Evolutionary conservation across 2,888 invertebrate genomes (phyloP).

Genomic region (Andrena minutula): DNA sequence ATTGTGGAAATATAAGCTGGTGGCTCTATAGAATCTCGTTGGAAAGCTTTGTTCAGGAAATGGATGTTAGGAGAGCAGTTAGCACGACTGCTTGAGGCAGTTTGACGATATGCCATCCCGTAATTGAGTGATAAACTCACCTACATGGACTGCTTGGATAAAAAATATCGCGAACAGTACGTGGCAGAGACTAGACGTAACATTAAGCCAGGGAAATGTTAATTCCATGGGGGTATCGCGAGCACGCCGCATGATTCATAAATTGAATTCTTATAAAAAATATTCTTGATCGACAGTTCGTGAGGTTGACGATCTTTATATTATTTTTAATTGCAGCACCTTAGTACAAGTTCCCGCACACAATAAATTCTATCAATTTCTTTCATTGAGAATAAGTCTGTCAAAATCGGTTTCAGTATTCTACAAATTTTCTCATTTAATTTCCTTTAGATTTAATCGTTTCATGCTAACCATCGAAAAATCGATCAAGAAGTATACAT

Average conservation of each 20-base stretch:
- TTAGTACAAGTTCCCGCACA: neutral
- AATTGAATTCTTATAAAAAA: conserved; percentile 20
- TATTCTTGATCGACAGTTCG: conserved; percentile 54
- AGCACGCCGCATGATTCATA: conserved; percentile 70
- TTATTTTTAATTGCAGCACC: too few species aligned
- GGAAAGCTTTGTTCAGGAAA: too few species aligned
- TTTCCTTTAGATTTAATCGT: neutral
- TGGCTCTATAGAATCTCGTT: too few species aligned
- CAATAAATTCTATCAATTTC: neutral
- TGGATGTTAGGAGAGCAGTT: too few species aligned
- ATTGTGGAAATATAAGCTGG: too few species aligned
- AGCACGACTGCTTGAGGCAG: too few species aligned
- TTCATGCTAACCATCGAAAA: conserved; percentile 24
- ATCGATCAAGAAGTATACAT: conserved; percentile 51
- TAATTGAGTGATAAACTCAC: too few species aligned
- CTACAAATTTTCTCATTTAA: neutral
- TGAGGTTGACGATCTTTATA: conserved; percentile 7
- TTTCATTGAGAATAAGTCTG: neutral
- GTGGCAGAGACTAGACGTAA: conserved; percentile 13
- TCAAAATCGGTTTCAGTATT: neutral
- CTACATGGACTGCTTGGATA: too few species aligned
- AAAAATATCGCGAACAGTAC: neutral
- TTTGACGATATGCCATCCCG: too few species aligned
- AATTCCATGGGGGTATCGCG: conserved; percentile 47
- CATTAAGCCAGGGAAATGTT: neutral